phyloP scores from a whole-genome alignment of 2,113 vertebrate genomes.

The Mobula birostris region DNA sequence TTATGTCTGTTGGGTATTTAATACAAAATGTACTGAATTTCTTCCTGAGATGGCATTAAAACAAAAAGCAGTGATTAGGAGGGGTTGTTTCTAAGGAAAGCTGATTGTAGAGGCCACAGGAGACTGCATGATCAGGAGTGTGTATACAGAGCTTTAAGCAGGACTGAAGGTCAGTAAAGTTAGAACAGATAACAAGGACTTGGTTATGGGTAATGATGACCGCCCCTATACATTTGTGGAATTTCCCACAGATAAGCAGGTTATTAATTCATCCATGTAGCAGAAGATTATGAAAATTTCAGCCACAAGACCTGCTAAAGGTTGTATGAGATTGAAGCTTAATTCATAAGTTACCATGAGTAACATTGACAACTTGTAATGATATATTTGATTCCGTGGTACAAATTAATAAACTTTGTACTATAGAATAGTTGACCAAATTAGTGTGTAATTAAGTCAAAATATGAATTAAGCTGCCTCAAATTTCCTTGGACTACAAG shows the following conservation, averaged over 20 bases:
- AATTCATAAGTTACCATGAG: too few species aligned
- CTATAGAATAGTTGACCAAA: too few species aligned
- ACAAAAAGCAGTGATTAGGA: neutral
- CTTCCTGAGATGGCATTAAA: neutral
- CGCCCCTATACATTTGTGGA: neutral
- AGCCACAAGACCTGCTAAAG: too few species aligned
- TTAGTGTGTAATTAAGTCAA: too few species aligned
- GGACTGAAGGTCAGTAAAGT: neutral
- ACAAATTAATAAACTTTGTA: too few species aligned
- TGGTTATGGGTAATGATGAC: neutral
- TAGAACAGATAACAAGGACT: neutral
- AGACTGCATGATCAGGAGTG: neutral
- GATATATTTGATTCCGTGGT: too few species aligned
- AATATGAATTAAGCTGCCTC: too few species aligned
- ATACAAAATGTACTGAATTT: neutral
- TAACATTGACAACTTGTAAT: too few species aligned
- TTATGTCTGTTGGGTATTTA: neutral
- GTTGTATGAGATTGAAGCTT: too few species aligned
- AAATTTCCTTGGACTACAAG: neutral
- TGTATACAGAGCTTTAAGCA: neutral
- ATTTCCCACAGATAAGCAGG: neutral
- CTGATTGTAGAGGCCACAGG: neutral
- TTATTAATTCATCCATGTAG: too few species aligned
- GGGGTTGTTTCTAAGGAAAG: neutral
- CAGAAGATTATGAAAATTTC: too few species aligned